Base-by-base conservation (phyloP, 2,797 vertebrate genomes). In the Amphiprion clarkii region DNA sequence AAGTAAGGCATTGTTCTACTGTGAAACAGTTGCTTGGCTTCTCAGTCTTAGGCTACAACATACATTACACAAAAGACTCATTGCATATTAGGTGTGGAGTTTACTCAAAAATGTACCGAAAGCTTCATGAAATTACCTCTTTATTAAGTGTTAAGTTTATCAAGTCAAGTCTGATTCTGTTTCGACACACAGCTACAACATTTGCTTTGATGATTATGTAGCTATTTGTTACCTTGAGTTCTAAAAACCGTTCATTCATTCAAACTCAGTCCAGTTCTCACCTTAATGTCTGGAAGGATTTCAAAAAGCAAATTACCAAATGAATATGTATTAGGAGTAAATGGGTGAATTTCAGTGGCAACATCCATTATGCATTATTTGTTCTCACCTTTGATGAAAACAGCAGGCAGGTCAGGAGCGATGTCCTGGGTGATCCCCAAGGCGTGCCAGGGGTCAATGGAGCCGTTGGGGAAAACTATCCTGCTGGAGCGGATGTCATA, bases 401-500 rank as follows among this genome's bases (percentile, higher is more conserved):
- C 74, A 23, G 94, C 92, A 0, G 89, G 88, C 7, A 96, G 90
- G 67, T 93, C 87, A 16, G 75, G 52, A 0, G 66, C 46, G 74
- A 94, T 86, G 76, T 92, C 87, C 10, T 33, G 29, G 27, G 93
- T 95, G 87, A 95, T 81, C 14, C 94, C 91, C 53, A 95, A 55
- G 7, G 89, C 89, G 4, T 94, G 93, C 94, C 95, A 95, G 6
- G 93, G 92, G 80, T 95, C 95, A 44, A 93, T 84, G 56, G 90
- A 91, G 4, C 93, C 93, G 0, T 94, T 94, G 17, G 93, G 93
- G 78, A 96, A 93, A 61, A 95, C 87, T 17, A 95, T 94, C 54
- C 86, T 60, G 65, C 86, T 85, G 46, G 88, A 84, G 42, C 60
- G 77, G 12, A 93, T 77, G 46, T 85, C 53, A 21, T 94, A 92